phyloP scores from a whole-genome alignment of 2,888 invertebrate genomes.

The Panopea generosa region DNA sequence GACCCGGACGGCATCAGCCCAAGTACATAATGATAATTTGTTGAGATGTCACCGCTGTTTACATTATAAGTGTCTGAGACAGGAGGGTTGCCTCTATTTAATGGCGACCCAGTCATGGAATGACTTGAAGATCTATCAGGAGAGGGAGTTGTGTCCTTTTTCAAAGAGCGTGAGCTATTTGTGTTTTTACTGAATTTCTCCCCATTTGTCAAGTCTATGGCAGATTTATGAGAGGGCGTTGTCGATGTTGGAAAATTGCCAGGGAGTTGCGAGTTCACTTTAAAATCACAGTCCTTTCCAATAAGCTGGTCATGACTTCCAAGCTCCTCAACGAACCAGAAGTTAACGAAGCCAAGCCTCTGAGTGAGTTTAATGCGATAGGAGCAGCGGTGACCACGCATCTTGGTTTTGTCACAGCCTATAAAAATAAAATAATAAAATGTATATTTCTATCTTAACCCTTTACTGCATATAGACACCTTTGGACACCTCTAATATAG shows the following conservation, averaged over 20 bases:
- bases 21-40: conserved; percentile 60
- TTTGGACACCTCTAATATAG: no score
- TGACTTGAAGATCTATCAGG: conserved; percentile 30
- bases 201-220: conserved; percentile 27
- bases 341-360: conserved; percentile 78
- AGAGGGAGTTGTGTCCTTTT: conserved; percentile 16
- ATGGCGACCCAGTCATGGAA: conserved; percentile 16
- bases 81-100: conserved; percentile 34
- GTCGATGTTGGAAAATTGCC: conserved; percentile 8
- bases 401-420: conserved; percentile 80
- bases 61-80: conserved; percentile 38
- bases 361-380: conserved; percentile 80
- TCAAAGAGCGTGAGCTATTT: neutral
- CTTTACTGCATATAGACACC: no score
- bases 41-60: conserved; percentile 11
- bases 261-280: conserved; percentile 33
- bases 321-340: conserved; percentile 80
- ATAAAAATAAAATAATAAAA: conserved; percentile 33
- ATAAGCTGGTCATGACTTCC: conserved; percentile 75
- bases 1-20: conserved; percentile 48
- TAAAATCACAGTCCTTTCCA: conserved; percentile 49
- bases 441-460: neutral
- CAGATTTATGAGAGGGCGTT: conserved; percentile 14
- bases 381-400: conserved; percentile 79
- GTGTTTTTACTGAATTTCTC: conserved; percentile 30